Percentiles rank a stretch among this genome's conserved stretches.
Evolutionary conservation across 1,140 invertebrate genomes (phyloP).

Genomic region (Neomicropteryx cornuta): DNA sequence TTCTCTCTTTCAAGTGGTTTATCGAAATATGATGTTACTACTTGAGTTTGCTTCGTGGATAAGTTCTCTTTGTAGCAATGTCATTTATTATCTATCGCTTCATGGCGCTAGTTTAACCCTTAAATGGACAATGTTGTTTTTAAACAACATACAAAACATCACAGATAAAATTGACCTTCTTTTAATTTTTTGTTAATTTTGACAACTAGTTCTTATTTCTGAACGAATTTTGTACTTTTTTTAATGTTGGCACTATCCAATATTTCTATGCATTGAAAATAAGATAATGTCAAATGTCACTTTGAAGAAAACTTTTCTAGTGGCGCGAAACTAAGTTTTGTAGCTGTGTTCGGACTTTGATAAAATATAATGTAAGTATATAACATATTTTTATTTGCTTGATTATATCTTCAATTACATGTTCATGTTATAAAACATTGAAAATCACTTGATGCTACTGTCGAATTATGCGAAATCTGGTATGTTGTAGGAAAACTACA

Average conservation of each 20-base stretch:
- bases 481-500: conserved; percentile 5
- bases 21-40: too few relatives aligned
- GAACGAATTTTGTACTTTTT: conserved; percentile 10
- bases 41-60: too few relatives aligned
- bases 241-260: conserved; percentile 22
- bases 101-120: too few relatives aligned
- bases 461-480: conserved; percentile 5
- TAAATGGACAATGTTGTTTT: too few relatives aligned
- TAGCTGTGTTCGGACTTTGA: conserved; percentile 22
- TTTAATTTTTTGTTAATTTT: conserved; percentile 18
- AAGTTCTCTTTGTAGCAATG: too few relatives aligned
- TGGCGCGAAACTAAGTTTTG: conserved; percentile 22
- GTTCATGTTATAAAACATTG: conserved; percentile 5
- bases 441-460: conserved; percentile 5
- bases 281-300: conserved; percentile 20
- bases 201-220: conserved; percentile 9
- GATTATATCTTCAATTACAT: conserved; percentile 6
- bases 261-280: conserved; percentile 21
- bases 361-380: conserved; percentile 19
- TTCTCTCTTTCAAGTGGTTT: too few relatives aligned
- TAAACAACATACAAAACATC: too few relatives aligned
- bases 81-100: too few relatives aligned
- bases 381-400: conserved; percentile 6
- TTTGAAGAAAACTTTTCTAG: conserved; percentile 22
- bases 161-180: conserved; percentile 19